These are phyloP conservation scores for Xylota segnis DNA, from an alignment of 2,888 invertebrate species.

Conservation along the genomic window DNA sequence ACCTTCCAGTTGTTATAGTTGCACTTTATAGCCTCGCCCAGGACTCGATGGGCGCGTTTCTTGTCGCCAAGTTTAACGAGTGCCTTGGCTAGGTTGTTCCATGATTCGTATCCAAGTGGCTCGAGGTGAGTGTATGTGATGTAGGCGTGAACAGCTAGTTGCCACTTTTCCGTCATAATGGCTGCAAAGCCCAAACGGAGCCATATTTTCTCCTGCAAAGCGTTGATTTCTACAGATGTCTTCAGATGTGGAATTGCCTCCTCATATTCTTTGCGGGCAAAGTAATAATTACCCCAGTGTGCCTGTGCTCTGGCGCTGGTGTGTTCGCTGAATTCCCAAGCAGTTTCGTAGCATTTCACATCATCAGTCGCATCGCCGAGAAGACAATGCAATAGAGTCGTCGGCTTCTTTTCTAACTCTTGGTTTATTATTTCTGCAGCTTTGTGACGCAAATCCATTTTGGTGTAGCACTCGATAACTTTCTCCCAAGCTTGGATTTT, in stretches of 20 bases:
- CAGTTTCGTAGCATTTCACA: constrained; percentile 92
- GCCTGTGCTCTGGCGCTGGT: constrained; percentile 94
- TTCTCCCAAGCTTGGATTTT: constrained; percentile 95
- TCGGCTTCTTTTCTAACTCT: constrained; percentile 91
- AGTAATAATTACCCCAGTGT: constrained; percentile 94
- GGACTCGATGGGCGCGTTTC: constrained; percentile 91
- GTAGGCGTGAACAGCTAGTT: constrained; percentile 93
- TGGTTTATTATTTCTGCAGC: constrained; percentile 95
- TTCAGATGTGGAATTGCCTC: constrained; percentile 93
- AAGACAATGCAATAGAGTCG: constrained; percentile 94
- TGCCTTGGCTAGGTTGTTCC: constrained; percentile 98
- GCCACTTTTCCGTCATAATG: constrained; percentile 91
- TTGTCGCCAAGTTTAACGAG: constrained; percentile 95
- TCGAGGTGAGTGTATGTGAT: constrained; percentile 95
- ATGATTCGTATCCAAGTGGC: constrained; percentile 95
- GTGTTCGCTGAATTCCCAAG: constrained; percentile 94
- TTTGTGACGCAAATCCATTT: constrained; percentile 93
- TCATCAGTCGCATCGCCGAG: constrained; percentile 95
- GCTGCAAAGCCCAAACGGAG: constrained; percentile 94
- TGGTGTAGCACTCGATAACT: constrained; percentile 95
- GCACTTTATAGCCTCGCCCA: constrained; percentile 95
- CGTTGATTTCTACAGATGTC: constrained; percentile 93
- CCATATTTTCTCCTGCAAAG: constrained; percentile 95
- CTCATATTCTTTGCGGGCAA: constrained; percentile 90
- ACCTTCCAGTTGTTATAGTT: constrained; percentile 96